Conservation (phyloP, 2,888 invertebrate genomes). For the Napeogenes sylphis region DNA sequence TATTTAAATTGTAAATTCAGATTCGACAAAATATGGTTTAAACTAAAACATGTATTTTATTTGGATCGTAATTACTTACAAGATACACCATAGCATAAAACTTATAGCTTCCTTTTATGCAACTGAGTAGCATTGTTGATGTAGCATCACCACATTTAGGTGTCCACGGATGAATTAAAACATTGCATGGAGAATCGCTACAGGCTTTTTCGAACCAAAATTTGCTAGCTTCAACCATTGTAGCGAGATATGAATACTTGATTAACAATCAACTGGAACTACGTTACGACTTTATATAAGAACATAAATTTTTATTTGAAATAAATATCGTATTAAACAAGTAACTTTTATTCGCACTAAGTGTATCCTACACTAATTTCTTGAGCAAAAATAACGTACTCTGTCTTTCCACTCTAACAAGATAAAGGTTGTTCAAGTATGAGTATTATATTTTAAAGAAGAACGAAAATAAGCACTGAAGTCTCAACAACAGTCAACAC, state of each 20-base stretch:
- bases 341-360: no score
- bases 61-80: constrained; percentile 51
- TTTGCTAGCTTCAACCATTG: constrained; percentile 74
- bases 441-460: no score
- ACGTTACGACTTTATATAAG: constrained; percentile 5
- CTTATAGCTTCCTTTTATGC: constrained; percentile 70
- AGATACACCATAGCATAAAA: constrained; percentile 74
- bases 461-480: no score
- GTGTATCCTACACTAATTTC: no score
- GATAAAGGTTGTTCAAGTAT: no score
- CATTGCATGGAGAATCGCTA: constrained; percentile 50
- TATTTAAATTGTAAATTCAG: no score
- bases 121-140: constrained; percentile 59
- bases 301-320: constrained; percentile 8
- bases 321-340: constrained; percentile 1
- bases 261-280: constrained; percentile 4
- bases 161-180: constrained; percentile 74
- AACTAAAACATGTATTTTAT: no score
- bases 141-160: constrained; percentile 62
- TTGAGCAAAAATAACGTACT: no score
- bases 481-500: no score
- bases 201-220: constrained; percentile 68
- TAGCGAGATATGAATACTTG: constrained; percentile 24
- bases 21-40: no score
- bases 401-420: no score